These are phyloP conservation scores for Hylomyscus alleni DNA, from an alignment of 2,797 vertebrate genomes.

Conservation along the genomic window DNA sequence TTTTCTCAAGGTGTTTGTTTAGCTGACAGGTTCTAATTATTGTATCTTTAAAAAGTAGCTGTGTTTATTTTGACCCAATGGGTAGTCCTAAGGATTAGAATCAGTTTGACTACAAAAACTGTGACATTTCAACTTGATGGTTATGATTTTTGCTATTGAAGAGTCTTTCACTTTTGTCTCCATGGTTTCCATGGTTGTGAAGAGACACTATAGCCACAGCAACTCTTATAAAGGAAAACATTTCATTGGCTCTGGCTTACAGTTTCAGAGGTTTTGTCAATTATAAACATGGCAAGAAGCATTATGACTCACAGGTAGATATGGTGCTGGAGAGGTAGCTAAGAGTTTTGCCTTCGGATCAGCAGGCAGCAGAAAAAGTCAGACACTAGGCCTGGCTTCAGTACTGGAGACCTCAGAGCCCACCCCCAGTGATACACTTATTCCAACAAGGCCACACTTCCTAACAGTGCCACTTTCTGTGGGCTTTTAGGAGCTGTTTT, in stretches of 20 bases:
- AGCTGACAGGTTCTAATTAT: not conserved
- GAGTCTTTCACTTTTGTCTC: not conserved
- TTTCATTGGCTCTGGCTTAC: not conserved
- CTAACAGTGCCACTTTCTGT: not conserved
- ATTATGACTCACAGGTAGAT: not conserved
- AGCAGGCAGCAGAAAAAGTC: not conserved
- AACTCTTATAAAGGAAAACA: not conserved
- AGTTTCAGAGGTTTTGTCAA: not conserved
- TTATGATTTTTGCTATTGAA: not conserved
- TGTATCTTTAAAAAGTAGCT: not conserved
- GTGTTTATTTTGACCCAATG: not conserved
- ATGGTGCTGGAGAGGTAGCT: not conserved
- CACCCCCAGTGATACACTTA: not conserved
- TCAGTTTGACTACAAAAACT: not conserved
- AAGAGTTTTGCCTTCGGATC: not conserved
- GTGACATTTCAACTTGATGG: not conserved
- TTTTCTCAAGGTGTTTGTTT: not conserved
- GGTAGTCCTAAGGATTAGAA: not conserved
- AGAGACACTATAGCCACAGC: not conserved
- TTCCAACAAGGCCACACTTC: not conserved
- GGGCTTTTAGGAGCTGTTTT: too few species aligned
- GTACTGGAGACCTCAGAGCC: not conserved
- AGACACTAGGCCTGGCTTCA: not conserved
- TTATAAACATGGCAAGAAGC: not conserved
- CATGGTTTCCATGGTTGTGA: not conserved